A percentile compares a stretch with the other conserved stretches of the same genome.
Conservation (phyloP, 2,888 invertebrate genomes). For the Diarsia rubi region DNA sequence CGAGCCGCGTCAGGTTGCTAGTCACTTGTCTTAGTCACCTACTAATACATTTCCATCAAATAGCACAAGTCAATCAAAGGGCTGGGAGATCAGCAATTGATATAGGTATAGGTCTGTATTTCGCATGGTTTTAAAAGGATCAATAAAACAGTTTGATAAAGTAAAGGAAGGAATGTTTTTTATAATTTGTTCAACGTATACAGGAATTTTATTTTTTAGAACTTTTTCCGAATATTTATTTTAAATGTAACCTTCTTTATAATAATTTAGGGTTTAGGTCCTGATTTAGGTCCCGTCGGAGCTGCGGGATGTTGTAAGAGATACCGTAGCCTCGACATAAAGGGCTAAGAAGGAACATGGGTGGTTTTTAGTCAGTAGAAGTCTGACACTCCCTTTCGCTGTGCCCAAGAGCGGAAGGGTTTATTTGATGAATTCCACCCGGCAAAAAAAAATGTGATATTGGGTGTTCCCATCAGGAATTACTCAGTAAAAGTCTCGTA, state of each 20-base stretch:
- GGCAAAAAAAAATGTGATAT: too few relatives aligned
- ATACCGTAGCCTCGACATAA: too few relatives aligned
- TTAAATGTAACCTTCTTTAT: not conserved
- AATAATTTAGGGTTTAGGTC: too few relatives aligned
- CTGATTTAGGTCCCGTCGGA: too few relatives aligned
- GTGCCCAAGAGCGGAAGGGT: too few relatives aligned
- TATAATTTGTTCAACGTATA: not conserved
- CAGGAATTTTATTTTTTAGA: not conserved
- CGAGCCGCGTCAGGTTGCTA: constrained; percentile 47
- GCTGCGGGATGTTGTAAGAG: too few relatives aligned
- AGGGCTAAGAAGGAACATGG: too few relatives aligned
- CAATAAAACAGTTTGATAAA: not conserved
- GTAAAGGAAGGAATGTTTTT: not conserved
- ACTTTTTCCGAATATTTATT: not conserved
- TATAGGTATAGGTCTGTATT: constrained; percentile 23
- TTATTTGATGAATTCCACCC: too few relatives aligned
- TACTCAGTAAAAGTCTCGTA: too few relatives aligned
- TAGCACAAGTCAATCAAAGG: constrained; percentile 57
- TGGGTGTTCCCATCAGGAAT: too few relatives aligned
- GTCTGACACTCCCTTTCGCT: too few relatives aligned
- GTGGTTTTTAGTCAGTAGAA: too few relatives aligned
- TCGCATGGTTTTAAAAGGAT: not conserved
- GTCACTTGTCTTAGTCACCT: constrained; percentile 56
- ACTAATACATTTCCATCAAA: constrained; percentile 64
- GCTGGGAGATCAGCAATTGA: constrained; percentile 17